These are phyloP conservation scores for Teleogryllus oceanicus DNA, from an alignment of 2,888 invertebrate genomes.

Conservation along the genomic window DNA sequence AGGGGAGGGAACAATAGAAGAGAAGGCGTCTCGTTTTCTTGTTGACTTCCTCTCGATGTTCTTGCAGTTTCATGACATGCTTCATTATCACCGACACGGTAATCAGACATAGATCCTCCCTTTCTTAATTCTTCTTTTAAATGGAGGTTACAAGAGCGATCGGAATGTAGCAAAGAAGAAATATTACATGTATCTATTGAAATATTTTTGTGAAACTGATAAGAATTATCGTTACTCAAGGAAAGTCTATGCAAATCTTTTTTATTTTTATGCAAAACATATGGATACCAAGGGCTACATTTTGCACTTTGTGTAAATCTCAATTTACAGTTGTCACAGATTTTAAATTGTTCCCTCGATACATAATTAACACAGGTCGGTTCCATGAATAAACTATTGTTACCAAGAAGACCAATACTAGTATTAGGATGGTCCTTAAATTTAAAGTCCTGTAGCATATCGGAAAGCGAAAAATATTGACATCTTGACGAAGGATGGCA, in stretches of 20 bases:
- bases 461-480: constrained; percentile 67
- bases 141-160: constrained; percentile 91
- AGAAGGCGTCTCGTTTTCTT: constrained; percentile 34
- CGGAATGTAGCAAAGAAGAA: constrained; percentile 79
- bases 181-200: constrained; percentile 48
- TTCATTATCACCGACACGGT: no score
- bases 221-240: no score
- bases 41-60: constrained; percentile 43
- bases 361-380: constrained; percentile 60
- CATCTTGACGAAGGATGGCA: constrained; percentile 60
- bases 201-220: no score
- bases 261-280: no score
- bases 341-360: constrained; percentile 57
- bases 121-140: constrained; percentile 45
- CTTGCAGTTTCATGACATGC: constrained; percentile 43
- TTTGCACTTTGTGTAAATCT: constrained; percentile 28
- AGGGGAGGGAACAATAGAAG: constrained; percentile 39
- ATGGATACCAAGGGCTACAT: not conserved
- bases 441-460: constrained; percentile 58
- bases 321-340: constrained; percentile 68
- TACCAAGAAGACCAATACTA: constrained; percentile 19
- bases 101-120: not conserved
- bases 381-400: constrained; percentile 82
- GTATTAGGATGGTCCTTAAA: constrained; percentile 30
- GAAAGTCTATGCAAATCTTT: no score